phyloP scores from a whole-genome alignment of 2,888 invertebrate species.

The Lobophora halterata region DNA sequence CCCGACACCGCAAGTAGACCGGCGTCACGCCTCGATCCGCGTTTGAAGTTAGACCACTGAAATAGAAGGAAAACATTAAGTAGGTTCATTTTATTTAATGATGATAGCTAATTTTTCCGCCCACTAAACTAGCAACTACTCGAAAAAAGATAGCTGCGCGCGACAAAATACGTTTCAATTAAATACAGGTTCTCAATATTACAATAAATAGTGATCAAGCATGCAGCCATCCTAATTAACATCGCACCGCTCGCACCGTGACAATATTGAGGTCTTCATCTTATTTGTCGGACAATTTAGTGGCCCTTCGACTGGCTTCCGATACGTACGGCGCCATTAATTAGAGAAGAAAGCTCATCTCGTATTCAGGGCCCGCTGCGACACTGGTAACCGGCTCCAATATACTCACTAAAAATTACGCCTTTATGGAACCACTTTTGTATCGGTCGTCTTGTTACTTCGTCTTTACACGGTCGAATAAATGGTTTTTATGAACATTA shows the following conservation, averaged over 20 bases:
- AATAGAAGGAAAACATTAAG: conserved; percentile 57
- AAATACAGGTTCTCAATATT: conserved; percentile 3
- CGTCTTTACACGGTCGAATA: conserved; percentile 28
- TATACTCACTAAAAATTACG: conserved; percentile 50
- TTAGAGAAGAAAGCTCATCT: conserved; percentile 58
- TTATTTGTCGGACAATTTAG: conserved; percentile 61
- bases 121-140: too few relatives aligned
- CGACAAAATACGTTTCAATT: neutral
- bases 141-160: too few relatives aligned
- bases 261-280: conserved; percentile 45
- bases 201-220: conserved; percentile 4
- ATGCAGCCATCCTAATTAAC: conserved; percentile 24
- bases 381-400: conserved; percentile 42
- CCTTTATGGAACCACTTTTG: conserved; percentile 39
- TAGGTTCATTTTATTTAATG: too few relatives aligned
- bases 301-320: conserved; percentile 41
- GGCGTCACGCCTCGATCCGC: conserved; percentile 85
- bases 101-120: too few relatives aligned
- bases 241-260: conserved; percentile 33
- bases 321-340: conserved; percentile 48
- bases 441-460: conserved; percentile 34
- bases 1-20: conserved; percentile 87
- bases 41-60: conserved; percentile 78
- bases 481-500: conserved; percentile 25
- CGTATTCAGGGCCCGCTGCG: conserved; percentile 52